Percentiles rank a stretch among this genome's conserved stretches.
Conservation (phyloP, 2,888 invertebrate species). For the Carabus problematicus region DNA sequence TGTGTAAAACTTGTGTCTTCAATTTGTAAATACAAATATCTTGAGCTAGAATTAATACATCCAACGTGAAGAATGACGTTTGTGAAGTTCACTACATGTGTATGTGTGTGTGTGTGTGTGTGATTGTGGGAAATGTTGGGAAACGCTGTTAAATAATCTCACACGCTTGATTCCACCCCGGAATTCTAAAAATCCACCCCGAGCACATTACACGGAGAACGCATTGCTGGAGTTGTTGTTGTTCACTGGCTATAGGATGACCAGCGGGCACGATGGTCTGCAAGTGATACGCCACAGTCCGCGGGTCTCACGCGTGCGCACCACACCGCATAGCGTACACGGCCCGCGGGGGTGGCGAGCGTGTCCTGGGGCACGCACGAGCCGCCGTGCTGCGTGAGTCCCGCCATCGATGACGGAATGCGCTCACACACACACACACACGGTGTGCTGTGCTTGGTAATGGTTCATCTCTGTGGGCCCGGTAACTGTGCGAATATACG, state of each 20-base stretch:
- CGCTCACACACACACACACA: too few species aligned
- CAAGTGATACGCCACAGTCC: slow-evolving; percentile 10
- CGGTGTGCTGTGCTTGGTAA: too few species aligned
- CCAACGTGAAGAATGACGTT: too few species aligned
- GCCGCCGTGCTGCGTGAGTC: background rate
- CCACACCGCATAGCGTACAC: too few species aligned
- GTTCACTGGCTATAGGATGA: background rate
- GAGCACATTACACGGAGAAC: slow-evolving; percentile 23
- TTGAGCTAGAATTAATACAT: too few species aligned
- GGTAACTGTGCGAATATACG: too few species aligned
- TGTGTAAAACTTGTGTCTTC: too few species aligned
- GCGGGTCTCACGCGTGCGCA: slow-evolving; percentile 6
- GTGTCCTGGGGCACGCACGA: slow-evolving; percentile 25
- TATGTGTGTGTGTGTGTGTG: too few species aligned
- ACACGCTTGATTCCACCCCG: slow-evolving; percentile 35
- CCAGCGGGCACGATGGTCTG: slow-evolving; percentile 26
- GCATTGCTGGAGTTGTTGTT: background rate
- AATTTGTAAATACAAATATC: too few species aligned
- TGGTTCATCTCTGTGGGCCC: too few species aligned
- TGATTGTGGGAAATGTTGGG: slow-evolving; percentile 24
- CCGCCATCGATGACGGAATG: too few species aligned
- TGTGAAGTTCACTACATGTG: too few species aligned
- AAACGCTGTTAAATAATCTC: slow-evolving; percentile 30
- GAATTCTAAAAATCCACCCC: slow-evolving; percentile 36
- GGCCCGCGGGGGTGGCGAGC: background rate